A percentile compares a stretch with the other conserved stretches of the same genome.
Conservation (phyloP, 1,140 invertebrate genomes). For the Adelges cooleyi region DNA sequence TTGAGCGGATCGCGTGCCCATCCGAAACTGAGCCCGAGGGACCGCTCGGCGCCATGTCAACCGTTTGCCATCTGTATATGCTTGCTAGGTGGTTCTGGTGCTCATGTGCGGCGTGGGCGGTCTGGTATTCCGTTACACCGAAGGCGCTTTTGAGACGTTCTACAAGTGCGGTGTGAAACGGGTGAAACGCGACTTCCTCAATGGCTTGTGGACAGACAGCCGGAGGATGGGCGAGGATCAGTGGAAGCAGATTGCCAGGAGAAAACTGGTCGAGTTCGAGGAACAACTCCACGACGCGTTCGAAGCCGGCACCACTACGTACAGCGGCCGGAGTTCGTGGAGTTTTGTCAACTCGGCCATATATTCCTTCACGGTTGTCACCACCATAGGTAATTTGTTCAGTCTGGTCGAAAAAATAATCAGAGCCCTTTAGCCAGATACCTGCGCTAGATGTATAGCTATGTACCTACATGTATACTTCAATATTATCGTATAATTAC, state of each 20-base stretch:
- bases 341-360: slow-evolving; percentile 85
- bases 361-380: slow-evolving; percentile 81
- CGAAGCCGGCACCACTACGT: slow-evolving; percentile 64
- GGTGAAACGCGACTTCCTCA: slow-evolving; percentile 73
- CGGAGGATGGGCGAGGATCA: slow-evolving; percentile 71
- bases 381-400: slow-evolving; percentile 75
- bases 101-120: slow-evolving; percentile 66
- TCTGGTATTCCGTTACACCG: slow-evolving; percentile 61
- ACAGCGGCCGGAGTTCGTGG: slow-evolving; percentile 76
- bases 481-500: too few relatives aligned
- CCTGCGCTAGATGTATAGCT: too few relatives aligned
- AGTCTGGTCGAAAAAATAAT: too few relatives aligned
- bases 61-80: slow-evolving; percentile 40
- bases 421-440: too few relatives aligned
- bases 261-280: slow-evolving; percentile 72
- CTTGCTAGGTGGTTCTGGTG: slow-evolving; percentile 41
- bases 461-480: too few relatives aligned
- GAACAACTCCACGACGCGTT: slow-evolving; percentile 71
- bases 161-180: slow-evolving; percentile 79
- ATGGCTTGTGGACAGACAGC: slow-evolving; percentile 63
- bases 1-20: too few relatives aligned
- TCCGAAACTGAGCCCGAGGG: too few relatives aligned
- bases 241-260: slow-evolving; percentile 71
- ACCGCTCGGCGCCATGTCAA: too few relatives aligned
- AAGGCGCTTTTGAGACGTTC: slow-evolving; percentile 68